These are phyloP conservation scores for Saxicola maurus DNA, from an alignment of 2,797 vertebrate species.

Conservation along the genomic window DNA sequence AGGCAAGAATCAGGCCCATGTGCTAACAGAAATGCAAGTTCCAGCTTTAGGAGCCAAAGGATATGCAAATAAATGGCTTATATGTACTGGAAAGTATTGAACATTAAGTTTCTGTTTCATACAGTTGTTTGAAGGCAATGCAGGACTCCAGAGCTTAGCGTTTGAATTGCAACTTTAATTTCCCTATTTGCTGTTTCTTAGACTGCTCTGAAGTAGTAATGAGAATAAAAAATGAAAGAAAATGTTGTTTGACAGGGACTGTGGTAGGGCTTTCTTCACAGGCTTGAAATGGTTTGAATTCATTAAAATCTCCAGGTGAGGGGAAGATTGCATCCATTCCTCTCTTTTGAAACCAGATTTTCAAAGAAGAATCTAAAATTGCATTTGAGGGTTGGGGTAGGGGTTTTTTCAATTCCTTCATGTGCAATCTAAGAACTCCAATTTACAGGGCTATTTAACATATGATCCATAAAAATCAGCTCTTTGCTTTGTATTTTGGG, in stretches of 20 bases:
- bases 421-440: not conserved
- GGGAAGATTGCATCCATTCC: not conserved
- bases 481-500: not conserved
- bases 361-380: not conserved
- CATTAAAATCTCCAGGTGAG: not conserved
- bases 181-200: not conserved
- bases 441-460: not conserved
- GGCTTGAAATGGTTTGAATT: not conserved
- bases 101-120: not conserved
- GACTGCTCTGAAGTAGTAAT: not conserved
- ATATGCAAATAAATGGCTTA: not conserved
- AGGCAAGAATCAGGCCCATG: not conserved
- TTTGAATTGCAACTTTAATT: not conserved
- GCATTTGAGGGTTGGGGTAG: not conserved
- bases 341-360: not conserved
- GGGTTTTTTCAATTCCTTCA: accelerated
- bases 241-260: not conserved
- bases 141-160: not conserved
- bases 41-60: not conserved
- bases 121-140: not conserved
- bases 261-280: not conserved
- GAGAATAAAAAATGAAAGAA: not conserved
- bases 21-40: not conserved
- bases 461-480: not conserved
- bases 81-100: not conserved